These are phyloP conservation scores for Iguana delicatissima DNA, from an alignment of 2,797 vertebrate species.

Conservation along the genomic window DNA sequence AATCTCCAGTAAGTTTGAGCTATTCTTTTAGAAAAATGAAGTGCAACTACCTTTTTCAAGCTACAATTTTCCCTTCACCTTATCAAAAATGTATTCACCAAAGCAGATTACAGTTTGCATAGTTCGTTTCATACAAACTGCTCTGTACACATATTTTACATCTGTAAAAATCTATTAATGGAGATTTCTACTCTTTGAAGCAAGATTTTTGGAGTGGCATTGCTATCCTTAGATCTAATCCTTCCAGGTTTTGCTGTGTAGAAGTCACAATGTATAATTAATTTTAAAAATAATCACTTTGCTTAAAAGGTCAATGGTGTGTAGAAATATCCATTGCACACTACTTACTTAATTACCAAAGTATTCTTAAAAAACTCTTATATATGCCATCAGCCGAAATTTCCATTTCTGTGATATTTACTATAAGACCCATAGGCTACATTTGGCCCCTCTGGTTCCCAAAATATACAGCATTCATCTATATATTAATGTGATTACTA, in stretches of 20 bases:
- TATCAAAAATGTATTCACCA: background rate
- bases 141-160: background rate
- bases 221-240: slow-evolving; percentile 19
- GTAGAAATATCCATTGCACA: background rate
- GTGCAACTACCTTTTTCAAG: background rate
- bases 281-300: background rate
- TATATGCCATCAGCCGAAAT: background rate
- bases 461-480: background rate
- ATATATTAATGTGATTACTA: background rate
- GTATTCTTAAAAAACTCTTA: background rate
- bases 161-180: slow-evolving; percentile 34
- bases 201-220: slow-evolving; percentile 38
- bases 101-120: background rate
- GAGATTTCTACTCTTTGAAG: slow-evolving; percentile 19
- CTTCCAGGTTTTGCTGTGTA: slow-evolving; percentile 32
- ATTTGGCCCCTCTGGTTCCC: background rate
- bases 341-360: background rate
- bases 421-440: background rate
- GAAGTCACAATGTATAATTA: background rate
- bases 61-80: background rate
- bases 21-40: background rate
- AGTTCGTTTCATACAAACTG: slow-evolving; percentile 10
- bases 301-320: background rate
- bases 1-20: background rate
- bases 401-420: background rate